Base-by-base conservation (phyloP, 2,797 vertebrate genomes). In the Lepilemur ruficaudatus region DNA sequence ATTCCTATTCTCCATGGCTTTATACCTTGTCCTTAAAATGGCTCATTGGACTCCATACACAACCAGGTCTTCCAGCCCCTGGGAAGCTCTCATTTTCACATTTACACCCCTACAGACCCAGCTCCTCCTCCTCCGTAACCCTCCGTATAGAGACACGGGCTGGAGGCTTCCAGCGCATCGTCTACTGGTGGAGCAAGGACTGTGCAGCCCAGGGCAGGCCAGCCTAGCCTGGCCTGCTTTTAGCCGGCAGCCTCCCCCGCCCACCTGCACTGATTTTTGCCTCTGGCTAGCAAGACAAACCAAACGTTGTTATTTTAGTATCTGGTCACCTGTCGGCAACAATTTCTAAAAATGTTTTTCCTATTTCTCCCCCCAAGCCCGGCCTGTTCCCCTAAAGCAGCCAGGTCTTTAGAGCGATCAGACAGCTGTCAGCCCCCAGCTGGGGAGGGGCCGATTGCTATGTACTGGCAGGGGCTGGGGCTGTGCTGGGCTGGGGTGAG, bases 251-350 rank as follows among this genome's bases (percentile, higher is more conserved):
- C 61, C n/a, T 30, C 67, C 46, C 46, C 43, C 63, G 86, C 72
- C 87, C 88, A 55, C 55, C 78, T 73, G 81, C 70, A 61, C 81
- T 32, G 79, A 69, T 55, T 89, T 83, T 95, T 50, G 91, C 97
- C 91, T 95, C 82, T 14, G 89, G 96, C 95, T 65, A 96, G 84
- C 73, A 80, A 91, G 93, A 94, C 90, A 82, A 79, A 83, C 61
- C 80, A 72, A 92, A 50, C 67, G 94, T 86, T 97, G 67, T 95
- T 94, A 92, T 95, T 96, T 97, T 72, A 94, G 79, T 93, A 43
- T 96, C 92, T 95, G 86, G 92, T 97, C 9, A 4, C 92, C 91
- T 97, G 97, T 97, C 52, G 28, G 93, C 91, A 97, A 83, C 86
- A 30, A 97, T 97, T 96, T 89, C 97, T 86, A 52, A 86, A 90